Base-by-base conservation (phyloP, 2,888 invertebrate genomes). In the Papilio gigon region DNA sequence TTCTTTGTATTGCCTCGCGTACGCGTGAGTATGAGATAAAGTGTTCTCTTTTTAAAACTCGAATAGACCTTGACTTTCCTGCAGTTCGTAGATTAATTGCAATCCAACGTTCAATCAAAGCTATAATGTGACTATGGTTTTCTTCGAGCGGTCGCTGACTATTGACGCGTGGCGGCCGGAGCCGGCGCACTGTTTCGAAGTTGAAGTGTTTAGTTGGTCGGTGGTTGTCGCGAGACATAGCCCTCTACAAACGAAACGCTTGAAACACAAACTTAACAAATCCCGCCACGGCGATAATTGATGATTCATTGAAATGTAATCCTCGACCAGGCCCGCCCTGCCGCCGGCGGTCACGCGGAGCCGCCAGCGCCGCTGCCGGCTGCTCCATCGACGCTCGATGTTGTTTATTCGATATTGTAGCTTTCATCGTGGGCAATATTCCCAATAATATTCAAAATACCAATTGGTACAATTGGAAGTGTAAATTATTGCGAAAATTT, bases 271-370 rank as follows among this genome's bases (percentile, higher is more conserved):
- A 53, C n/a, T 14, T n/a, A 53, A 53, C 53, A 53, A 50, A 6
- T 53, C 8, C n/a, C 2, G 53, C 27, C n/a, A 27, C 27, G 53
- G 27, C 53, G 53, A 53, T 53, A 53, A 50, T n/a, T 53, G 27
- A 53, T 53, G 53, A 53, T 27, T 53, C 12, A 47, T 47, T 47
- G 47, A 47, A 22, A 22, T 11, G 22, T 47, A 12, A n/a, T 47
- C 20, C 47, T 12, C 22, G 6, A n/a, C n/a, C n/a, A n/a, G n/a
- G n/a, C n/a, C n/a, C n/a, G n/a, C n/a, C n/a, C n/a, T n/a, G n/a
- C n/a, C n/a, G n/a, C n/a, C n/a, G n/a, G n/a, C n/a, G n/a, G n/a
- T n/a, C n/a, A n/a, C n/a, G n/a, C n/a, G n/a, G n/a, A n/a, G n/a
- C n/a, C n/a, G n/a, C n/a, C n/a, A n/a, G n/a, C n/a, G n/a, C n/a